Evolutionary conservation across 2,113 vertebrate genomes (phyloP).

Genomic region (Pelvicachromis taeniatus): DNA sequence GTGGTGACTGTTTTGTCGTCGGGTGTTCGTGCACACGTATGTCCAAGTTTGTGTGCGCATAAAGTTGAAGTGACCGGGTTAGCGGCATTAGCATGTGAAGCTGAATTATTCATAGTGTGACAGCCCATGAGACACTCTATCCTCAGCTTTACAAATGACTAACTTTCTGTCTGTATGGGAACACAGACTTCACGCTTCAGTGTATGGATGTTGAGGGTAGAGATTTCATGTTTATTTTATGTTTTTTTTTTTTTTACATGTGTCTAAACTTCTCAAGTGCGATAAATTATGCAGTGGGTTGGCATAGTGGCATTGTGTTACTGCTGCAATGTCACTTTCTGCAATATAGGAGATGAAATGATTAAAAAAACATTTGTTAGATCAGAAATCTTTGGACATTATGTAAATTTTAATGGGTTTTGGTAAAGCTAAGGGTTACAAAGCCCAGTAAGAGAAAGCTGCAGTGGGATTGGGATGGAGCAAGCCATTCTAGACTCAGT

Average conservation of each 20-base stretch:
- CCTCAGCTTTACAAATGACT: slow-evolving; percentile 53
- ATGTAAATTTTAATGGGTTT: background rate
- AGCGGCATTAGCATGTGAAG: slow-evolving; percentile 32
- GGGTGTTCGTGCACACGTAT: background rate
- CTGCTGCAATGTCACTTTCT: background rate
- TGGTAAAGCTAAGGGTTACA: background rate
- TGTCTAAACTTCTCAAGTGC: slow-evolving; percentile 11
- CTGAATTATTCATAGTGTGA: slow-evolving; percentile 59
- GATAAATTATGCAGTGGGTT: background rate
- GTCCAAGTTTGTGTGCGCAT: background rate
- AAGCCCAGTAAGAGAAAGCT: background rate
- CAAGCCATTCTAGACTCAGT: background rate
- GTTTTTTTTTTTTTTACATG: slow-evolving; percentile 1
- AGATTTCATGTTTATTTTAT: slow-evolving; percentile 47
- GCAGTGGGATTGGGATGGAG: background rate
- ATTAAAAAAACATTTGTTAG: background rate
- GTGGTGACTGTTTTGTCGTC: background rate
- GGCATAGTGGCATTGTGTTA: background rate
- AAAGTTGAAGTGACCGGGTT: slow-evolving; percentile 45
- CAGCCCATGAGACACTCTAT: slow-evolving; percentile 42
- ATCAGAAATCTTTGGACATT: background rate
- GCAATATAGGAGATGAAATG: background rate
- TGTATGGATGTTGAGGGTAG: background rate
- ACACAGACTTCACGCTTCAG: slow-evolving; percentile 16
- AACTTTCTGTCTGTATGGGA: background rate